Conservation (phyloP, 2,888 invertebrate species). For the Cyclophora punctaria region DNA sequence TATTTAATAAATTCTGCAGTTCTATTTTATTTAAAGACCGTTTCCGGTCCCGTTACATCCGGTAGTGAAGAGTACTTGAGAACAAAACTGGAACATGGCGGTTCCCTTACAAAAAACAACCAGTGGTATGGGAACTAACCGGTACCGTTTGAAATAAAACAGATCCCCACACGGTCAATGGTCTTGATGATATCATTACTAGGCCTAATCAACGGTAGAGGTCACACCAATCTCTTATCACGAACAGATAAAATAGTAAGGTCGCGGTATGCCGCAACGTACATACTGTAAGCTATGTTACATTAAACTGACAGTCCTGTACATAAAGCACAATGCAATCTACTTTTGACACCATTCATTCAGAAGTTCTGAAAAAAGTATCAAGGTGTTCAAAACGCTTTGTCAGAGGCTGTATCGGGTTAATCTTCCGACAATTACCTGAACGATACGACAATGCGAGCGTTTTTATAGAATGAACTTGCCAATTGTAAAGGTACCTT, state of each 20-base stretch:
- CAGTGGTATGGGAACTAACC: constrained; percentile 38
- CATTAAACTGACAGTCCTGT: constrained; percentile 8
- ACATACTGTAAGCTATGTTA: constrained; percentile 13
- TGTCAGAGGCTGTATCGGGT: constrained; percentile 59
- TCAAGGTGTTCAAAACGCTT: constrained; percentile 64
- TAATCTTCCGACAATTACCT: constrained; percentile 66
- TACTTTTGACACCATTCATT: constrained; percentile 31
- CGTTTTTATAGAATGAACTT: constrained; percentile 45
- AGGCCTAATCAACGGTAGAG: constrained; percentile 64
- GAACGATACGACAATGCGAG: constrained; percentile 47
- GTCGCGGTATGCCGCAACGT: constrained; percentile 57
- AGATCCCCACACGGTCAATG: constrained; percentile 61
- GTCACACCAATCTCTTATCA: constrained; percentile 68
- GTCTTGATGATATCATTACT: constrained; percentile 54
- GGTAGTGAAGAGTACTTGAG: constrained; percentile 55
- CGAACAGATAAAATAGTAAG: constrained; percentile 57
- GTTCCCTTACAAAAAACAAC: constrained; percentile 33
- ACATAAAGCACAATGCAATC: constrained; percentile 13
- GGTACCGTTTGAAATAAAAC: constrained; percentile 17
- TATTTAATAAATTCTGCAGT: constrained; percentile 40
- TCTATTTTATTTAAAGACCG: constrained; percentile 45
- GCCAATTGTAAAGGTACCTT: constrained; percentile 50
- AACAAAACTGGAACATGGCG: constrained; percentile 30
- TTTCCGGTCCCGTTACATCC: constrained; percentile 68
- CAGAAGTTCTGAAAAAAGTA: constrained; percentile 33